These are phyloP conservation scores for Ispidina picta DNA, from an alignment of 2,797 vertebrate genomes.

Conservation along the genomic window DNA sequence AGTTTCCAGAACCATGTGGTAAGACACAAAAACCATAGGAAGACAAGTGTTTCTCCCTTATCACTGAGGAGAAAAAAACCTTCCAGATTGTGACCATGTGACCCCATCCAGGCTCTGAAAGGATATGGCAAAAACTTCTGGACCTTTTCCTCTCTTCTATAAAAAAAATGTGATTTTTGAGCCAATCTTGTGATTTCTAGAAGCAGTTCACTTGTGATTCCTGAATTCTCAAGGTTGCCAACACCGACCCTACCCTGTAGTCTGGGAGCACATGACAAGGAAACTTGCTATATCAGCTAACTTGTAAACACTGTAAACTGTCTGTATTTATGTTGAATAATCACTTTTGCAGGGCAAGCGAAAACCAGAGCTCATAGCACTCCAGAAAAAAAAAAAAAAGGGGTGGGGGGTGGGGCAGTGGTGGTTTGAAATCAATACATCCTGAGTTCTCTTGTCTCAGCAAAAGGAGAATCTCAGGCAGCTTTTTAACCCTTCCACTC, in stretches of 20 bases:
- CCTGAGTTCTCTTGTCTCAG: conserved; percentile 55
- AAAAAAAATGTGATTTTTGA: neutral
- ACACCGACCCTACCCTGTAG: neutral
- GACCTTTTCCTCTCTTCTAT: neutral
- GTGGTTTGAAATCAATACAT: conserved; percentile 39
- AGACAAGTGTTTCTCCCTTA: neutral
- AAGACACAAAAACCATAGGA: neutral
- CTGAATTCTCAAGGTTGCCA: conserved; percentile 12
- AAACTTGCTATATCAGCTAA: conserved; percentile 63
- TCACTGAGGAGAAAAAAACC: neutral
- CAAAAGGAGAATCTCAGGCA: conserved; percentile 28
- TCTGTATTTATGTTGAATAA: conserved; percentile 64
- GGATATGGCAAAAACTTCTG: neutral
- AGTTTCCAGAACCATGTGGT: neutral
- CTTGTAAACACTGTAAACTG: conserved; percentile 64
- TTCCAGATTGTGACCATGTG: neutral
- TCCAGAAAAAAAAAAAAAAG: neutral
- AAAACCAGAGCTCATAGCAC: conserved; percentile 16
- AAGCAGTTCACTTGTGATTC: neutral
- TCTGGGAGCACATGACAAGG: conserved; percentile 16
- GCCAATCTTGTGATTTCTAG: neutral
- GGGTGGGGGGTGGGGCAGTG: fast-evolving
- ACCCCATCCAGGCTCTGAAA: neutral
- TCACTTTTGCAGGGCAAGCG: conserved; percentile 50
- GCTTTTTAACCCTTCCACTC: conserved; percentile 27